These are phyloP conservation scores for Poecilia latipinna DNA, from an alignment of 2,113 vertebrate genomes.

Conservation along the genomic window DNA sequence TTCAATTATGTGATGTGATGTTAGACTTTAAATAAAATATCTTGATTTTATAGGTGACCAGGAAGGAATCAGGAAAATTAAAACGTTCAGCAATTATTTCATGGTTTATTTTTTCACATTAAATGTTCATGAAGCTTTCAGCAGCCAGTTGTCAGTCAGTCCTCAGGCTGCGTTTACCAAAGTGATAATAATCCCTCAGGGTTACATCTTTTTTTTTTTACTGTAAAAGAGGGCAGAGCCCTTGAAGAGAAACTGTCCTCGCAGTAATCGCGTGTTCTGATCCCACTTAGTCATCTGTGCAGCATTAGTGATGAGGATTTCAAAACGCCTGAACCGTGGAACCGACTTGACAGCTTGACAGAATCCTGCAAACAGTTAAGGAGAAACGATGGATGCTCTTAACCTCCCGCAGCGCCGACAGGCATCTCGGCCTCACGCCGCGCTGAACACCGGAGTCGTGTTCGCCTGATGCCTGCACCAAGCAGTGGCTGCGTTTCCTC, in stretches of 20 bases:
- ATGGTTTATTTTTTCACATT: background rate
- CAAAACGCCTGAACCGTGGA: slow-evolving; percentile 50
- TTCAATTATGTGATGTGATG: too few species aligned
- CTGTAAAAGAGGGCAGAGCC: slow-evolving; percentile 5
- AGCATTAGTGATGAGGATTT: slow-evolving; percentile 41
- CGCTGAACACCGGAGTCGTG: background rate
- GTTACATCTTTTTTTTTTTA: slow-evolving; percentile 2
- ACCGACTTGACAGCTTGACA: slow-evolving; percentile 49
- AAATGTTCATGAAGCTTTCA: background rate
- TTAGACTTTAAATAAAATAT: too few species aligned
- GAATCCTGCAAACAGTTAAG: slow-evolving; percentile 53
- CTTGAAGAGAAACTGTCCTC: slow-evolving; percentile 7
- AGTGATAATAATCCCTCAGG: background rate
- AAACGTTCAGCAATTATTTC: background rate
- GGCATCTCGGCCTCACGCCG: slow-evolving; percentile 4
- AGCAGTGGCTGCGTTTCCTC: too few species aligned
- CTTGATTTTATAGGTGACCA: too few species aligned
- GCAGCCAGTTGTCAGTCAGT: background rate
- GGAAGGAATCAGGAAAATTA: background rate
- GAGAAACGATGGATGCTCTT: slow-evolving; percentile 56
- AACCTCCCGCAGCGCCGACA: slow-evolving; percentile 55
- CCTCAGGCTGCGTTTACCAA: background rate
- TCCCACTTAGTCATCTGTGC: slow-evolving; percentile 34
- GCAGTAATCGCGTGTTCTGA: slow-evolving; percentile 18
- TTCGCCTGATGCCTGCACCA: background rate